Evolutionary conservation across 2,113 vertebrate genomes (phyloP), one percentile per base, ranked within the genome.

Genomic region (Trichechus manatus): DNA sequence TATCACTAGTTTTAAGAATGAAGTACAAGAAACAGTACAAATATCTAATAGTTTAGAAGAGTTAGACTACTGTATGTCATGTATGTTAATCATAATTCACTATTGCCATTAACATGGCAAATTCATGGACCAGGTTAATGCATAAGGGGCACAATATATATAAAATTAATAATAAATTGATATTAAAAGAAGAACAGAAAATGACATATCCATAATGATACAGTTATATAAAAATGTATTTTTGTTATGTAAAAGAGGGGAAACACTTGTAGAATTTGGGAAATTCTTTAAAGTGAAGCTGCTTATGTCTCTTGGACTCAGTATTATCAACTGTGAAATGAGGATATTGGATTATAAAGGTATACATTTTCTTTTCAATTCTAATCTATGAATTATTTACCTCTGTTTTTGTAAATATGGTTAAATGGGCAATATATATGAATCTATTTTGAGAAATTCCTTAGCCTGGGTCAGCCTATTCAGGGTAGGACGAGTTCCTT

Each of bases 271-370:
- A 81, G 59, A 92, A 33, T 91, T 90, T 91, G 68, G 91, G 50
- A 25, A 42, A 50, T 83, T 94, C 33, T 89, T 89, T 70, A 53
- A 82, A 39, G 14, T 59, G n/a, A 83, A 68, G 27, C 85, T n/a
- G 68, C 6, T 47, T 87, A 25, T 42, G 63, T 87, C 15, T 77
- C 39, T 91, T 66, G 27, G 47, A 80, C 63, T 89, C 47, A 47
- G 77, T 91, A 94, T 90, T 77, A 75, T 95, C 66, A 72, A 19
- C 74, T 91, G 15, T 80, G 31, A 95, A 93, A 72, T 85, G 75
- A 86, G 15, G 27, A 27, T 81, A 27, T 81, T 94, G 17, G 31
- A 42, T 93, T 90, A 80, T 66, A 78, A 59, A 75, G 27, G 6
- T 74, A 53, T 44, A 44, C 1, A 17, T 89, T 64, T 94, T 89